Evolutionary conservation across 2,113 vertebrate genomes (phyloP).

Genomic region (Urocynchramus pylzowi): DNA sequence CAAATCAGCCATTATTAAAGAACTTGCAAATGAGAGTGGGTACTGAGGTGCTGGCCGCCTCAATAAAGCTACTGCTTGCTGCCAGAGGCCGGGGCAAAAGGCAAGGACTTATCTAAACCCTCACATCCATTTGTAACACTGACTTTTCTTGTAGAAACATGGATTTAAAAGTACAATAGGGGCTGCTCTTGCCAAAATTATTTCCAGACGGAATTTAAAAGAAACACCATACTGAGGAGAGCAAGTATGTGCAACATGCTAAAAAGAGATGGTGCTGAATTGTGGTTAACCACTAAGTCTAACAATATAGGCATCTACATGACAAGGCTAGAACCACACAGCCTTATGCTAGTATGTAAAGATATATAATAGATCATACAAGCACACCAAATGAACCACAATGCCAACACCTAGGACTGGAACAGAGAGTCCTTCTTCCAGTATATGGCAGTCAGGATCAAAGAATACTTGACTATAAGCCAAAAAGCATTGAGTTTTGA

Average conservation of each 20-base stretch:
- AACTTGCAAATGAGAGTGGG: not conserved
- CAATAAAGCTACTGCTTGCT: not conserved
- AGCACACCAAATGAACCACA: not conserved
- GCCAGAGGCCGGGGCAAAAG: not conserved
- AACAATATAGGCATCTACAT: not conserved
- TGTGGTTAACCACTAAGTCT: not conserved
- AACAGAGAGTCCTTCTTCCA: not conserved
- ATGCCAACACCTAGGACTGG: not conserved
- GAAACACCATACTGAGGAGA: not conserved
- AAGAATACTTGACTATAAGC: not conserved
- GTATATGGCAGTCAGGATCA: not conserved
- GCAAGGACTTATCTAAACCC: not conserved
- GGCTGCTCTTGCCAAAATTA: not conserved
- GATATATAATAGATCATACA: too few species aligned
- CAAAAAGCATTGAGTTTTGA: not conserved
- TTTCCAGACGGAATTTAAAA: not conserved
- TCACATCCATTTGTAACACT: too few species aligned
- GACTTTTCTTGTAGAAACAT: not conserved
- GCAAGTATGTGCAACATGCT: fast-evolving
- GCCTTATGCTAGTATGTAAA: not conserved
- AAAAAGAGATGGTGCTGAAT: not conserved
- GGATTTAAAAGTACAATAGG: not conserved
- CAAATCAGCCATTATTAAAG: not conserved
- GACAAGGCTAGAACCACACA: not conserved
- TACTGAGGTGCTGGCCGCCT: not conserved